Evolutionary conservation across 2,113 vertebrate genomes (phyloP).

Genomic region (Oenanthe oenanthe): DNA sequence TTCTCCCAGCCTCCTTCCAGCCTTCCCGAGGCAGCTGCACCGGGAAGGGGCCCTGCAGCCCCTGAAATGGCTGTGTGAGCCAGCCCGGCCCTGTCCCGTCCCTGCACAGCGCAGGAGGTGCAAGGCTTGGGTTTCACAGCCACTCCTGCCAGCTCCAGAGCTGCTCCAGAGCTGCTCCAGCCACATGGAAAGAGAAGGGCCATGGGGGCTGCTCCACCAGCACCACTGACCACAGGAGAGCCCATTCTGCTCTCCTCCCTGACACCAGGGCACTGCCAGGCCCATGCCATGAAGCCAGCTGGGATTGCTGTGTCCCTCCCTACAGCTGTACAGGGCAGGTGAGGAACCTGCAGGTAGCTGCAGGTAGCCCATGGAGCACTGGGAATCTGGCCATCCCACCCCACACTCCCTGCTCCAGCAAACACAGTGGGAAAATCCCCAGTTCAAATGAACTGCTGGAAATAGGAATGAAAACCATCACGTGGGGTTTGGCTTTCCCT

Average conservation of each 20-base stretch:
- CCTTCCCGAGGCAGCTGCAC: constrained; percentile 30
- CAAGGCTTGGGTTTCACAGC: constrained; percentile 20
- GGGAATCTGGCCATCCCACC: background rate
- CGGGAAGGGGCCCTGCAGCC: constrained; percentile 34
- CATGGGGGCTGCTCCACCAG: accelerated
- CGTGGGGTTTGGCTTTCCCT: too few relatives aligned
- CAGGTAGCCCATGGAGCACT: background rate
- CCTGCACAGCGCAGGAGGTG: background rate
- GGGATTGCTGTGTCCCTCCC: background rate
- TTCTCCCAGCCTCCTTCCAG: background rate
- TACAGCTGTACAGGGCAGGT: background rate
- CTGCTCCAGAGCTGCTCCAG: background rate
- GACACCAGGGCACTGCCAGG: background rate
- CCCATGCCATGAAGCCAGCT: accelerated
- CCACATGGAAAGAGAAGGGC: background rate
- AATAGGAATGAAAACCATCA: accelerated
- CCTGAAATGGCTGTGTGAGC: background rate
- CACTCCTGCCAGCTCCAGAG: background rate
- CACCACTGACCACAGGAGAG: accelerated
- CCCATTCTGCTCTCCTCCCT: too few relatives aligned
- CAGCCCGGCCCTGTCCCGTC: background rate
- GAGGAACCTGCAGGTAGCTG: background rate
- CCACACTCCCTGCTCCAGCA: background rate
- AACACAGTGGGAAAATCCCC: background rate
- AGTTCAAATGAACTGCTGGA: background rate